Evolutionary conservation across 2,888 invertebrate species (phyloP).

Genomic region (Julus scandinavius): DNA sequence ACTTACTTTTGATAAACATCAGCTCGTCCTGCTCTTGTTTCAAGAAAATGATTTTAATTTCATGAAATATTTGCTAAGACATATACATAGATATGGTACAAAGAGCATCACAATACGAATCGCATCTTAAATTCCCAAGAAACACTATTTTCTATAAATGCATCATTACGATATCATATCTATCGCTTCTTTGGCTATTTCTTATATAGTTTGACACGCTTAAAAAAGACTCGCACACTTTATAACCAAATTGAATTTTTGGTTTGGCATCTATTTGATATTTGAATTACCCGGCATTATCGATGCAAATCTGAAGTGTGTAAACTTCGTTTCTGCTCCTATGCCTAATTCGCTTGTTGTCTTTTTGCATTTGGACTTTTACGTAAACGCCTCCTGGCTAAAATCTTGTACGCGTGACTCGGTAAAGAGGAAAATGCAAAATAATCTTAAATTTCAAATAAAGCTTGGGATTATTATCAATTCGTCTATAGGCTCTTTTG

Average conservation of each 20-base stretch:
- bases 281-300: background rate
- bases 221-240: background rate
- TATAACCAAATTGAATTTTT: conserved; percentile 1
- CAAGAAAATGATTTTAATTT: no score
- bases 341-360: conserved; percentile 24
- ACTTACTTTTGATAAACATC: no score
- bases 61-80: no score
- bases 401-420: conserved; percentile 11
- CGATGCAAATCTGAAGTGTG: background rate
- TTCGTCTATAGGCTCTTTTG: conserved; percentile 24
- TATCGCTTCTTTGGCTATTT: background rate
- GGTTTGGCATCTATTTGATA: background rate
- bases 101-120: no score
- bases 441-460: conserved; percentile 42
- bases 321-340: background rate
- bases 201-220: background rate
- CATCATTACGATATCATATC: background rate
- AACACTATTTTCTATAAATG: background rate
- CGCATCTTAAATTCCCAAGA: background rate
- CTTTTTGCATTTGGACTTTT: background rate
- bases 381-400: background rate
- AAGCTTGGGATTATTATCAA: conserved; percentile 9
- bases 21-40: no score
- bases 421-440: background rate
- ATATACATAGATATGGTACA: no score